Conservation (phyloP, 1,140 invertebrate species). For the Polyergus mexicanus region DNA sequence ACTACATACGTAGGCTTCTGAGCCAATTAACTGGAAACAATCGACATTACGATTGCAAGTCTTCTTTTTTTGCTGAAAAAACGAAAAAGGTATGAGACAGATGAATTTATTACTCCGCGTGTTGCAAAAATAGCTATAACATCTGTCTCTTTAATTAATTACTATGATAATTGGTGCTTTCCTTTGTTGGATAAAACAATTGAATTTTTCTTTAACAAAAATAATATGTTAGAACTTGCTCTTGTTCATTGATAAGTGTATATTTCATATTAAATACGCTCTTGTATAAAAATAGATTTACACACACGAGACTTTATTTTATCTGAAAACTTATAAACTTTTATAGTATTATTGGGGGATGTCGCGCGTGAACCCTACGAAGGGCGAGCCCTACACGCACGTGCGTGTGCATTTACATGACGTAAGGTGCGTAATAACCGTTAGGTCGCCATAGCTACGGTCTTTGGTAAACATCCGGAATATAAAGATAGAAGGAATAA, state of each 20-base stretch:
- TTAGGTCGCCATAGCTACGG: conserved; percentile 44
- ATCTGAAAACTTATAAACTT: neutral
- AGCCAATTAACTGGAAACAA: conserved; percentile 76
- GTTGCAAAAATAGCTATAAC: no score
- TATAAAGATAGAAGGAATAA: conserved; percentile 1
- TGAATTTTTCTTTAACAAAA: neutral
- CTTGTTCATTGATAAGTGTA: neutral
- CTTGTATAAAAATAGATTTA: neutral
- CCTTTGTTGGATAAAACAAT: neutral
- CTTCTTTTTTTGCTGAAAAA: conserved; percentile 71
- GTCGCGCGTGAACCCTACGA: neutral
- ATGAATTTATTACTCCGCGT: neutral
- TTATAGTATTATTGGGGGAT: neutral
- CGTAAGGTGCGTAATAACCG: conserved; percentile 13
- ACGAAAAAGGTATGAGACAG: neutral
- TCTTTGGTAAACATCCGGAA: conserved; percentile 24
- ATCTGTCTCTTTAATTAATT: no score
- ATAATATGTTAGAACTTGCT: neutral
- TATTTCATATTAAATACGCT: neutral
- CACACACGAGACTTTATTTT: neutral
- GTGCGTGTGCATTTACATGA: neutral
- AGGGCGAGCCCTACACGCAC: neutral
- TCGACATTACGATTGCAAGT: conserved; percentile 61
- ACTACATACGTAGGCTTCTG: conserved; percentile 73
- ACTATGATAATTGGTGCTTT: no score